Evolutionary conservation across 2,888 invertebrate species (phyloP), one percentile per base, ranked within the genome.

Genomic region (Agriopis aurantiaria): DNA sequence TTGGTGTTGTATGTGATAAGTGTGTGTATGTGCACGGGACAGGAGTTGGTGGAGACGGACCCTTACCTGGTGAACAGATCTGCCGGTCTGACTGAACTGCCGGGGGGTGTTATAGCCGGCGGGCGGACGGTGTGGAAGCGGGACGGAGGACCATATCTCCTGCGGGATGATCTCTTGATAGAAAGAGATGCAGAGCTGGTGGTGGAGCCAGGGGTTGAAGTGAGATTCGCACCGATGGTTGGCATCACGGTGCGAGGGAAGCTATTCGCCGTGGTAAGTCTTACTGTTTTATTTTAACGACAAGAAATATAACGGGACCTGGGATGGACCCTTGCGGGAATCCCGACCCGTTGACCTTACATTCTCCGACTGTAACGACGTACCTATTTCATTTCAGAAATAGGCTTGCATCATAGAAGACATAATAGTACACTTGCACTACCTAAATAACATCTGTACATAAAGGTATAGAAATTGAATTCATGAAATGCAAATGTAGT

Each of bases 211-310:
- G 99, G 99, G 41, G 98, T 98, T 0, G 97, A 97, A 82, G 93
- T 99, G 65, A 96, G 97, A 79, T 98, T 99, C 89, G 97, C 97
- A 7, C 98, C 99, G 3, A 98, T 98, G 93, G 96, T 98, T 80
- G 99, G 99, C 74, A 96, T 99, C 85, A 98, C 98, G 43, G 97
- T 99, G 57, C 96, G 97, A 83, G 99, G 99, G 79, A 96, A 97
- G 77, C 94, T 99, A 45, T 96, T 96, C 70, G 99, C 99, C 66
- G 96, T 97, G 96, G 99, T 99, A 95, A 96, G 96, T 95, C 69
- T 41, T 57, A 52, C 8, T 45, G 4, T 1, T 14, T 40, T 58
- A 45, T 40, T 43, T 43, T 10, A 45, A 33, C 7, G 12, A 52
- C 17, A 9, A 60, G 12, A 17, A 58, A 62, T 11, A 49, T 57